Conservation (phyloP, 2,797 vertebrate species). For the Pantherophis vulpinus region DNA sequence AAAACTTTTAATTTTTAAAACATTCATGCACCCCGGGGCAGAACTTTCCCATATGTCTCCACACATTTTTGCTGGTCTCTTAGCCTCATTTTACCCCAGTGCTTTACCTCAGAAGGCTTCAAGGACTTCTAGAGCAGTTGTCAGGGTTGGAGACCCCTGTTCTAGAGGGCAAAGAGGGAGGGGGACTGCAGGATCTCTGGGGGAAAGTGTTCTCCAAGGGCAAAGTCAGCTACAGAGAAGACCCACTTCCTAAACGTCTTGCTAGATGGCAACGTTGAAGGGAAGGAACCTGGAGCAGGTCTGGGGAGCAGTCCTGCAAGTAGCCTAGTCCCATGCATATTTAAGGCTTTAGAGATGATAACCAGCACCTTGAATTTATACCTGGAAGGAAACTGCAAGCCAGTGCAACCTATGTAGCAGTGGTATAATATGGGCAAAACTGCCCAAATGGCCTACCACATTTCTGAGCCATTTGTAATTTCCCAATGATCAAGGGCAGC, state of each 20-base stretch:
- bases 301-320: neutral
- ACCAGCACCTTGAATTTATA: neutral
- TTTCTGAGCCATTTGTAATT: neutral
- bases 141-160: neutral
- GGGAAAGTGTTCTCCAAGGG: neutral
- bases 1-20: neutral
- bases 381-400: neutral
- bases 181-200: neutral
- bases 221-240: neutral
- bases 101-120: neutral
- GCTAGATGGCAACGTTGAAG: neutral
- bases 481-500: neutral
- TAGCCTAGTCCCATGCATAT: neutral
- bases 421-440: neutral
- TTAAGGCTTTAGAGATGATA: neutral
- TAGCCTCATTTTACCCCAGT: neutral
- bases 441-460: neutral
- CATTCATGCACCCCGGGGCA: neutral
- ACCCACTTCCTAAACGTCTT: neutral
- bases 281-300: neutral
- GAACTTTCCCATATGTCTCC: neutral
- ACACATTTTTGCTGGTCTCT: neutral
- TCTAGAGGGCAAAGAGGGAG: neutral
- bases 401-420: neutral
- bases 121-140: neutral